phyloP scores from a whole-genome alignment of 2,888 invertebrate genomes.

The Noctua fimbriata region DNA sequence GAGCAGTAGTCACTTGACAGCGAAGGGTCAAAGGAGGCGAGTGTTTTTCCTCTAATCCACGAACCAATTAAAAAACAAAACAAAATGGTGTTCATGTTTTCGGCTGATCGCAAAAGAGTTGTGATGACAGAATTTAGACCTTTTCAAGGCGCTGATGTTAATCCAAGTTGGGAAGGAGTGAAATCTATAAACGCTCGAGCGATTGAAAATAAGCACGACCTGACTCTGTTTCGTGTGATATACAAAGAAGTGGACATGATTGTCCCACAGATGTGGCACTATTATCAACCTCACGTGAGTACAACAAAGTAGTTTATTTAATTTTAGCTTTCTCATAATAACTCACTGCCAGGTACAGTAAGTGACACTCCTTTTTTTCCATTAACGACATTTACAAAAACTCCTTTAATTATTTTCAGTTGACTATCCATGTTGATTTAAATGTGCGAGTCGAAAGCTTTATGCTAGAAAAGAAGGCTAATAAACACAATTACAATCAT shows the following conservation, averaged over 20 bases:
- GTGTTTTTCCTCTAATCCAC: not conserved
- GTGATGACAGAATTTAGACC: conserved; percentile 95
- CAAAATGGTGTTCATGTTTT: not conserved
- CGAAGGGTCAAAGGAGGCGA: not conserved
- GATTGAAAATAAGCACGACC: conserved; percentile 3
- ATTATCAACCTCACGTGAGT: conserved; percentile 48
- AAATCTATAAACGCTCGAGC: conserved; percentile 88
- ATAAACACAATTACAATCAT: conserved; percentile 68
- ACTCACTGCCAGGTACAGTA: not conserved
- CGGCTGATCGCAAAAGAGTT: conserved; percentile 72
- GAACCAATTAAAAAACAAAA: not conserved
- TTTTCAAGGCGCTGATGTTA: conserved; percentile 92
- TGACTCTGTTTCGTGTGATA: conserved; percentile 53
- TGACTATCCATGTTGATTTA: conserved; percentile 95
- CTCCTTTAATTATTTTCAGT: conserved; percentile 86
- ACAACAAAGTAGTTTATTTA: not conserved
- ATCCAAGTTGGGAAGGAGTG: conserved; percentile 96
- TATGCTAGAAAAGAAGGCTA: conserved; percentile 93
- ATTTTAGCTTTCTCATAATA: not conserved
- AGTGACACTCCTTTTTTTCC: not conserved
- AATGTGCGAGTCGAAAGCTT: conserved; percentile 91
- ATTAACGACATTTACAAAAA: not conserved
- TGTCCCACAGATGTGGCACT: not conserved
- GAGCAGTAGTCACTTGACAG: not conserved
- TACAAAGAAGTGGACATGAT: not conserved